These are phyloP conservation scores for Dicentrarchus labrax DNA, from an alignment of 2,113 vertebrate genomes.

Conservation along the genomic window DNA sequence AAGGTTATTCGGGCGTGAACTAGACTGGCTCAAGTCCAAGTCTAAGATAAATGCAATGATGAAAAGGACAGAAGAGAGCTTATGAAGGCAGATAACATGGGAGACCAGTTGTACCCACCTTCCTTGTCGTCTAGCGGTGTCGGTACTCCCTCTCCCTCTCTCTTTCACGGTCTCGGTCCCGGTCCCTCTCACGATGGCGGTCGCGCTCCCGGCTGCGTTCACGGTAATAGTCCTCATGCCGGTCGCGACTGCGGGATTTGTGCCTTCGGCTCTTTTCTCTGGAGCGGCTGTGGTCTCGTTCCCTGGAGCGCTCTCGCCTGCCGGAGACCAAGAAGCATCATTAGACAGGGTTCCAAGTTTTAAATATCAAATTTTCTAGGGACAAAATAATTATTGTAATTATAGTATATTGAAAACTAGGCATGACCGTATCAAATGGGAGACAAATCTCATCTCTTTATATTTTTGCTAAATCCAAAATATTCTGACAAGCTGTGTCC, in stretches of 20 bases:
- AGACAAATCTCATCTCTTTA: neutral
- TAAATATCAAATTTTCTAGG: neutral
- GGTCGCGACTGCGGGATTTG: conserved; percentile 97
- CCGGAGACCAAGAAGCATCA: conserved; percentile 72
- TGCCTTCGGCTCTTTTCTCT: conserved; percentile 96
- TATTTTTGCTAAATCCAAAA: neutral
- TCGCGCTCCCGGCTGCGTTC: conserved; percentile 97
- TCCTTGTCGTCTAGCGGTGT: conserved; percentile 87
- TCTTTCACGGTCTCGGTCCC: conserved; percentile 93
- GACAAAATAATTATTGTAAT: conserved; percentile 1
- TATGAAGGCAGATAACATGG: neutral
- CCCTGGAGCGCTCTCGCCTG: conserved; percentile 97
- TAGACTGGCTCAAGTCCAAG: neutral
- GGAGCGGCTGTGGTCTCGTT: conserved; percentile 98
- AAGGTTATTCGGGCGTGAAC: neutral
- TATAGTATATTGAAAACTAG: neutral
- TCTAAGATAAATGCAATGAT: neutral
- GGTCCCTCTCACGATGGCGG: conserved; percentile 94
- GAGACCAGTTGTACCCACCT: conserved; percentile 86
- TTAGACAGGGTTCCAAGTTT: neutral
- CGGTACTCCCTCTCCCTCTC: conserved; percentile 97
- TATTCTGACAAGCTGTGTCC: neutral
- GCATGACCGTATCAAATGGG: too few relatives aligned
- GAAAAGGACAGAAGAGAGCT: neutral
- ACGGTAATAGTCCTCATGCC: conserved; percentile 97